These are phyloP conservation scores for Chymomyza caudatula DNA, from an alignment of 2,888 invertebrate genomes.

Conservation along the genomic window DNA sequence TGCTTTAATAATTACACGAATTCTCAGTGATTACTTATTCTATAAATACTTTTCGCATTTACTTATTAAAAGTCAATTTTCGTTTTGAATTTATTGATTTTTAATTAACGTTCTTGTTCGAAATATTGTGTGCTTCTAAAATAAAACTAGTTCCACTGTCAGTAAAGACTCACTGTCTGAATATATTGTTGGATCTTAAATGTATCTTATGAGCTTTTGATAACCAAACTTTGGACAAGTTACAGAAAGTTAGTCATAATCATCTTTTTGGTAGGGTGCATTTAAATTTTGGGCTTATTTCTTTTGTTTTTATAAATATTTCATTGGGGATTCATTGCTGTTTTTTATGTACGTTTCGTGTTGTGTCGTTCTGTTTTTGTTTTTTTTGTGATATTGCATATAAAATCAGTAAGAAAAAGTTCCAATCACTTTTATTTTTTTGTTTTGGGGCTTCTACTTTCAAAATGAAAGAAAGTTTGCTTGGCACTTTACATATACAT, in stretches of 20 bases:
- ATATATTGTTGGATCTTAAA: background rate
- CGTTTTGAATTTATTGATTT: no score
- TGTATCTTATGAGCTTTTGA: background rate
- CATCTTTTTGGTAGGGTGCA: background rate
- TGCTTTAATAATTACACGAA: background rate
- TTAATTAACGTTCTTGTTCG: no score
- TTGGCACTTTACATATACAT: conserved; percentile 14
- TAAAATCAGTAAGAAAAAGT: conserved; percentile 56
- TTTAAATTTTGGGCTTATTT: conserved; percentile 19
- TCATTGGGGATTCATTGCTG: conserved; percentile 19
- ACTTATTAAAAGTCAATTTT: no score
- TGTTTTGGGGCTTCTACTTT: conserved; percentile 51
- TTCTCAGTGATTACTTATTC: background rate
- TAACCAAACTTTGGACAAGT: background rate
- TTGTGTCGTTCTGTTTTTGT: background rate
- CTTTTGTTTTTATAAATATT: conserved; percentile 30
- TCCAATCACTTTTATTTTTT: conserved; percentile 66
- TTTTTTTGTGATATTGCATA: conserved; percentile 4
- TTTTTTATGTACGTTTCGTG: background rate
- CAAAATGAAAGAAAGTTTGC: conserved; percentile 61
- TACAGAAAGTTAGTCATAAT: background rate
- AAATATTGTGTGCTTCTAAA: no score
- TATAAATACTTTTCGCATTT: background rate
- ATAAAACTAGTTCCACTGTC: background rate
- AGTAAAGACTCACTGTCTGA: background rate